Evolutionary conservation across 2,113 vertebrate genomes (phyloP).

Genomic region (Chaenocephalus aceratus): DNA sequence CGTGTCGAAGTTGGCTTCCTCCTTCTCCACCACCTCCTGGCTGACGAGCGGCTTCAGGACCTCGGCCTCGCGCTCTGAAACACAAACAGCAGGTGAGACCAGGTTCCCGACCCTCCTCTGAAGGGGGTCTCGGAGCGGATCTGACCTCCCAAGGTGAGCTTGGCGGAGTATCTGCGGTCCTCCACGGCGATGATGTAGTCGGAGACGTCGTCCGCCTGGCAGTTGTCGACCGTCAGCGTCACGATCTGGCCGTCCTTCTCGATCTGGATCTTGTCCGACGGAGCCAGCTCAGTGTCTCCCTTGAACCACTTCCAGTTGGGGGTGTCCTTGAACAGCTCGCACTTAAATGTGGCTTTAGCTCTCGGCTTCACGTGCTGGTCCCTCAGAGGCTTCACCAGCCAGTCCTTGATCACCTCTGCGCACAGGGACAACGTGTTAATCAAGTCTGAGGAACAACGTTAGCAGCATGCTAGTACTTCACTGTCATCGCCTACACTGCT

Average conservation of each 20-base stretch:
- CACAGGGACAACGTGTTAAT: neutral
- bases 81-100: neutral
- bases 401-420: conserved; percentile 94
- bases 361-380: conserved; percentile 97
- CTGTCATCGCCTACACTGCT: neutral
- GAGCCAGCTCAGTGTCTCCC: conserved; percentile 91
- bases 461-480: too few species aligned
- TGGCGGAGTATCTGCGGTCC: conserved; percentile 93
- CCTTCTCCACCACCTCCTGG: conserved; percentile 95
- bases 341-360: conserved; percentile 88
- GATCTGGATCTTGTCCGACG: conserved; percentile 92
- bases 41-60: conserved; percentile 93
- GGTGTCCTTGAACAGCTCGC: conserved; percentile 93
- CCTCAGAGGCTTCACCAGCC: conserved; percentile 94
- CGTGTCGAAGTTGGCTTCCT: conserved; percentile 93
- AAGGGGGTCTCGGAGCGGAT: neutral
- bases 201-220: conserved; percentile 88
- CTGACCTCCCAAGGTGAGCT: conserved; percentile 94
- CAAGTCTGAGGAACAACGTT: too few species aligned
- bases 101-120: too few species aligned
- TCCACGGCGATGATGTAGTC: conserved; percentile 94
- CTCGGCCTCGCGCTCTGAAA: conserved; percentile 92
- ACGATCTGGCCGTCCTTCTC: conserved; percentile 90
- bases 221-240: conserved; percentile 91
- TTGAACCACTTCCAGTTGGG: conserved; percentile 96